Conservation (phyloP, 2,113 vertebrate genomes). For the Carassius gibelio region DNA sequence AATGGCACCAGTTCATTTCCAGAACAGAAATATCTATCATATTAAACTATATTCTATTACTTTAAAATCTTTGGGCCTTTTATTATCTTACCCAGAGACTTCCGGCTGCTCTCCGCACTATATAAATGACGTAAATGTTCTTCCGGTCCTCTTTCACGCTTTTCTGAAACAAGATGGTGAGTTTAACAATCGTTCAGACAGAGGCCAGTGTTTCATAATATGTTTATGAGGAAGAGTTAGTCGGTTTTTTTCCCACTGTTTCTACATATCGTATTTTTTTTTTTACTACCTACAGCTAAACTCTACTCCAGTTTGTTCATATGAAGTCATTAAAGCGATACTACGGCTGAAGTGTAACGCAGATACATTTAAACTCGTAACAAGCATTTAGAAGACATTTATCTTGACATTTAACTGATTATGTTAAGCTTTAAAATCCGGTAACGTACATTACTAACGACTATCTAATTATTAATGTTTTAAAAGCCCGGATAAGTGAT, state of each 20-base stretch:
- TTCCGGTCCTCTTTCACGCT: slow-evolving; percentile 75
- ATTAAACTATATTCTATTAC: too few relatives aligned
- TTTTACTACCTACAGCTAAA: not conserved
- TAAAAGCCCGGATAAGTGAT: too few relatives aligned
- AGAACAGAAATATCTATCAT: too few relatives aligned
- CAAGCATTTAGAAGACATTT: not conserved
- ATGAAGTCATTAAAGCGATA: not conserved
- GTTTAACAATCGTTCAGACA: slow-evolving; percentile 43
- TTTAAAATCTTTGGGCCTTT: not conserved
- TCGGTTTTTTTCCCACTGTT: not conserved
- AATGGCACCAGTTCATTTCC: too few relatives aligned
- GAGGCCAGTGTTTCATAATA: accelerated
- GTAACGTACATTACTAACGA: too few relatives aligned
- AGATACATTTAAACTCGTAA: not conserved
- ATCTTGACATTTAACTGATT: not conserved
- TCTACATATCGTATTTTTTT: not conserved
- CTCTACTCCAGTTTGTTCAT: not conserved
- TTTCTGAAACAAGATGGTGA: slow-evolving; percentile 82
- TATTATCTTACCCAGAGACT: not conserved
- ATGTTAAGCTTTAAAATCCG: too few relatives aligned
- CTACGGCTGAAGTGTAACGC: not conserved
- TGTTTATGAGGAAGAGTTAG: not conserved
- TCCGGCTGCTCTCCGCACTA: not conserved
- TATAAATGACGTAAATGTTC: slow-evolving; percentile 52
- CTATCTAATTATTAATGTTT: too few relatives aligned